These are phyloP conservation scores for Anas capensis DNA, from an alignment of 2,797 vertebrate species.

Conservation along the genomic window DNA sequence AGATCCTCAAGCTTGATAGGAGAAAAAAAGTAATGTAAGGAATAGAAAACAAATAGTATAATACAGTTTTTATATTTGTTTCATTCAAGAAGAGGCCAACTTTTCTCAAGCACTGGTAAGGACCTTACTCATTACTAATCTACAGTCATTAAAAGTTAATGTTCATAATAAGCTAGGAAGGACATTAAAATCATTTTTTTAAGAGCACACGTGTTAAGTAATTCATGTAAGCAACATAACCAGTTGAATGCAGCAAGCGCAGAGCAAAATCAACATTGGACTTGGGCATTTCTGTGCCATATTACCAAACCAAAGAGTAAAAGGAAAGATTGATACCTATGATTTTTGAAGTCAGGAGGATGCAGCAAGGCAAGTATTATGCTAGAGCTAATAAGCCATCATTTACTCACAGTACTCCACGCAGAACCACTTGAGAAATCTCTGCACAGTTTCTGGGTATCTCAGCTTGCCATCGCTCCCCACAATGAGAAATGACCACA, in stretches of 20 bases:
- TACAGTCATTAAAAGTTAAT: background rate
- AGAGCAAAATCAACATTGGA: background rate
- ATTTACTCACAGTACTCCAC: background rate
- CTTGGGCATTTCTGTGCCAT: background rate
- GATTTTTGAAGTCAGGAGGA: background rate
- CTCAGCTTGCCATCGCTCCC: background rate
- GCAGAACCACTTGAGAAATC: background rate
- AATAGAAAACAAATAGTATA: background rate
- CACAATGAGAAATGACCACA: rapidly evolving
- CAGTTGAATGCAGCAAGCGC: background rate
- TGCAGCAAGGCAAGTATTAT: background rate
- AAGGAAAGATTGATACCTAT: background rate
- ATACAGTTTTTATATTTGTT: background rate
- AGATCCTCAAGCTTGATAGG: background rate
- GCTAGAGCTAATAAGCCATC: background rate
- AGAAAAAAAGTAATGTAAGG: background rate
- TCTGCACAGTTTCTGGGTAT: background rate
- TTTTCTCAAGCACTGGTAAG: background rate
- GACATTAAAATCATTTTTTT: background rate
- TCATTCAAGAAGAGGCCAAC: background rate
- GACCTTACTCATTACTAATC: background rate
- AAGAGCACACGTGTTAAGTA: background rate
- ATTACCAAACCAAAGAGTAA: background rate
- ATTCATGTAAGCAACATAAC: background rate
- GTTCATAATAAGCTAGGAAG: background rate